These are phyloP conservation scores for Lymantria dispar DNA, from an alignment of 2,888 invertebrate species.

Conservation along the genomic window DNA sequence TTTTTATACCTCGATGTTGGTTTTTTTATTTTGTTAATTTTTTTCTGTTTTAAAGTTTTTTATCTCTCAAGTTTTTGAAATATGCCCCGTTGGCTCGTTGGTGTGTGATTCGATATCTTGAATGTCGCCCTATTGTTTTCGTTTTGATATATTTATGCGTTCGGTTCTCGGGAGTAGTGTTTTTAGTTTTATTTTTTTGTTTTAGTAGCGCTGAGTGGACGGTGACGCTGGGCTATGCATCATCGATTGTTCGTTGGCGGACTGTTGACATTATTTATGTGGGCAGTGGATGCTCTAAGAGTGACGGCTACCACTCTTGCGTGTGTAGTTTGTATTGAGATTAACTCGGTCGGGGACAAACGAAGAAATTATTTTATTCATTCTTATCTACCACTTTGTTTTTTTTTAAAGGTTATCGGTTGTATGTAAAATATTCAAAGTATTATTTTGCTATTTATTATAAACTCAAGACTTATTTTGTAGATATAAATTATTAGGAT, in stretches of 20 bases:
- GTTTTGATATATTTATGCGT: conserved; percentile 80
- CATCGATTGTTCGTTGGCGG: conserved; percentile 59
- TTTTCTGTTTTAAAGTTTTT: conserved; percentile 52
- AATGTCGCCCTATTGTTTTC: conserved; percentile 80
- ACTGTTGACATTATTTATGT: conserved; percentile 68
- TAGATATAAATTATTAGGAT: too few species aligned
- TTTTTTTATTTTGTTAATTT: conserved; percentile 54
- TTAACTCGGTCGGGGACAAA: conserved; percentile 29
- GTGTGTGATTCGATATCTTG: conserved; percentile 76
- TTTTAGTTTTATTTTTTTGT: conserved; percentile 40
- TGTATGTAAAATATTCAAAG: too few species aligned
- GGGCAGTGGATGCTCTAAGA: conserved; percentile 44
- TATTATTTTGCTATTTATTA: too few species aligned
- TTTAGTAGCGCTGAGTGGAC: conserved; percentile 53
- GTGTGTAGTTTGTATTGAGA: conserved; percentile 32
- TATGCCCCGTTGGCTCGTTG: conserved; percentile 66
- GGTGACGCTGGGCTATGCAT: conserved; percentile 60
- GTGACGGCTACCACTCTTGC: conserved; percentile 50
- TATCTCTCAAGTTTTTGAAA: conserved; percentile 74
- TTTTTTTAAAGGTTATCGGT: too few species aligned
- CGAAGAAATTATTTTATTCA: not conserved
- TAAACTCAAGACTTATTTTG: too few species aligned
- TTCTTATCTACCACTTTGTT: too few species aligned
- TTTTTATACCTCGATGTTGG: conserved; percentile 58
- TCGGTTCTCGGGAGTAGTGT: conserved; percentile 67